Percentiles rank a stretch among this genome's conserved stretches.
phyloP scores from a whole-genome alignment of 2,888 invertebrate genomes.

The Labia minor region DNA sequence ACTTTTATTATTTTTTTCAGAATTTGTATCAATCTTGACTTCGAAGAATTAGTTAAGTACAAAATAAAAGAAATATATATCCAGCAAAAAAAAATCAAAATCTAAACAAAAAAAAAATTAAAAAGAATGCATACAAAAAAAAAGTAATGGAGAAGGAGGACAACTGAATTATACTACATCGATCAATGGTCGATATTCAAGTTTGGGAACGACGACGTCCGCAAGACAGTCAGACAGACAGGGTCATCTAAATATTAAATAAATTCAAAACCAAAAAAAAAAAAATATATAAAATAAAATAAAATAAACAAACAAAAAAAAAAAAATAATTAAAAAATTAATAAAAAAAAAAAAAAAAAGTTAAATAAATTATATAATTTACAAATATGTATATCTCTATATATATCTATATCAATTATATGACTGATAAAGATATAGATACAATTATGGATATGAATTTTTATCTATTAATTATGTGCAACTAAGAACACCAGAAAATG shows the following conservation, averaged over 20 bases:
- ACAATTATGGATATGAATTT: too few relatives aligned
- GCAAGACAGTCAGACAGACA: constrained; percentile 5
- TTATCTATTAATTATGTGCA: constrained; percentile 15
- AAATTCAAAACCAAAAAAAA: not conserved
- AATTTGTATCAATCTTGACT: constrained; percentile 74
- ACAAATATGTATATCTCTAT: constrained; percentile 18
- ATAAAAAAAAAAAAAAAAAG: too few relatives aligned
- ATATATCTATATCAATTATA: constrained; percentile 16
- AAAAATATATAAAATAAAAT: constrained; percentile 17
- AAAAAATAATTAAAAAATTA: constrained; percentile 16
- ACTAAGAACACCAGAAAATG: not conserved
- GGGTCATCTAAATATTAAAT: constrained; percentile 13
- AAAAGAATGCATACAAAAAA: not conserved
- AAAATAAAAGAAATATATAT: constrained; percentile 23
- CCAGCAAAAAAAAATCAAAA: not conserved
- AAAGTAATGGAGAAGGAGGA: not conserved
- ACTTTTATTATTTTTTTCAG: constrained; percentile 41
- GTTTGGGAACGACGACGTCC: not conserved
- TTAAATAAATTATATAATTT: constrained; percentile 17
- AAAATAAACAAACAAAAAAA: too few relatives aligned
- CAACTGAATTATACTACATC: too few relatives aligned
- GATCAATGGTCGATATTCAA: too few relatives aligned
- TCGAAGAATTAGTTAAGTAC: constrained; percentile 59
- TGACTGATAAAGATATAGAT: too few relatives aligned
- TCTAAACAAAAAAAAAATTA: not conserved